A percentile compares a stretch with the other conserved stretches of the same genome.
These are phyloP conservation scores for Torymus aiolomorphi DNA, from an alignment of 2,888 invertebrate species.

Conservation along the genomic window DNA sequence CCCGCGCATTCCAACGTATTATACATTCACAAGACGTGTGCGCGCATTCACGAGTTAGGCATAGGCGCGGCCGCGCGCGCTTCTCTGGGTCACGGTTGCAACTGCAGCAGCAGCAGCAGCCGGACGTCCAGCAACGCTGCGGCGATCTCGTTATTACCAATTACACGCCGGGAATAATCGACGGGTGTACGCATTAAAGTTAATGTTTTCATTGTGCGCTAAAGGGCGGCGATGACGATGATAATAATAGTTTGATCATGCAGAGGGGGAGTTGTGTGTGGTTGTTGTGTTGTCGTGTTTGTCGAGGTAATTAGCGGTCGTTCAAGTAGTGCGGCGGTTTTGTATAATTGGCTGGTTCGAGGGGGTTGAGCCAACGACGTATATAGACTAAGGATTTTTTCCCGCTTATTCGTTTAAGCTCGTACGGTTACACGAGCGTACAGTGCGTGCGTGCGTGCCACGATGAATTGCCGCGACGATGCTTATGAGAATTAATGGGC, in stretches of 20 bases:
- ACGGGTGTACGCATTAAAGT: too few species aligned
- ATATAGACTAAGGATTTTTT: too few species aligned
- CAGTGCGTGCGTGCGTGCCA: too few species aligned
- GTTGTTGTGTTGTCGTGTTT: not conserved
- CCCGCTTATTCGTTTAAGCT: too few species aligned
- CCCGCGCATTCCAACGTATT: not conserved
- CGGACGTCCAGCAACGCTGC: not conserved
- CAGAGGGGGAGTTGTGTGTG: too few species aligned
- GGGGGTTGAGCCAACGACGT: too few species aligned
- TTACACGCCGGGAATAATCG: not conserved
- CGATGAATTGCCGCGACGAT: too few species aligned
- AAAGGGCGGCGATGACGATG: too few species aligned
- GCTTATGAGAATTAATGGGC: too few species aligned
- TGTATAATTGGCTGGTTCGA: not conserved
- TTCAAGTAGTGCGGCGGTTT: constrained; percentile 1
- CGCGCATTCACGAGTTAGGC: not conserved
- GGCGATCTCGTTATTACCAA: constrained; percentile 14
- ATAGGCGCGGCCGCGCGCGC: not conserved
- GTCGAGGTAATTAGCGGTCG: constrained; percentile 15
- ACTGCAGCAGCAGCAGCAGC: not conserved
- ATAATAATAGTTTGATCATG: too few species aligned
- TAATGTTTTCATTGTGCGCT: too few species aligned
- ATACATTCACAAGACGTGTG: not conserved
- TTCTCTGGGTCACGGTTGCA: constrained; percentile 28
- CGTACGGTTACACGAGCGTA: too few species aligned